Percentiles rank a stretch among this genome's conserved stretches.
phyloP scores from a whole-genome alignment of 2,888 invertebrate species.

The Philaethria dido region DNA sequence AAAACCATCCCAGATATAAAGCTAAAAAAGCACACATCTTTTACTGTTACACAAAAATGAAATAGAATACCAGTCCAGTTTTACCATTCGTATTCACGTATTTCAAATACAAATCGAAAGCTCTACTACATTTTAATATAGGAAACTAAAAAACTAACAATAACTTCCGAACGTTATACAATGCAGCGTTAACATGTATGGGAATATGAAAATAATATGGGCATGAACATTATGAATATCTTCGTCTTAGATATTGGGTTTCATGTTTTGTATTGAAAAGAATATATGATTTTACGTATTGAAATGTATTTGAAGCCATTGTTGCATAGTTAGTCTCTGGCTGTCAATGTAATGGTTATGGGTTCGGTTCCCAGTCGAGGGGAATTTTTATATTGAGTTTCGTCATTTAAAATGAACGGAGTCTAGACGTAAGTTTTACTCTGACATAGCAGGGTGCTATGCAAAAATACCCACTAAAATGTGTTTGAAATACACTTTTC shows the following conservation, averaged over 20 bases:
- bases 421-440: too few species aligned
- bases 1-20: too few species aligned
- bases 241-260: conserved; percentile 4
- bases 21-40: too few species aligned
- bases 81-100: background rate
- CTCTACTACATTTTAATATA: conserved; percentile 5
- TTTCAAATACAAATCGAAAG: conserved; percentile 1
- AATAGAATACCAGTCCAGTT: background rate
- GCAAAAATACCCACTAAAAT: too few species aligned
- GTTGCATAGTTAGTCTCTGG: too few species aligned
- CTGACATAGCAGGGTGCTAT: too few species aligned
- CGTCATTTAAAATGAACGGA: too few species aligned
- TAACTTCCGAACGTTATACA: background rate
- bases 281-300: background rate
- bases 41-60: background rate
- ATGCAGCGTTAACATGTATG: conserved; percentile 9
- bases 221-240: conserved; percentile 5
- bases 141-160: conserved; percentile 6
- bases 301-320: too few species aligned
- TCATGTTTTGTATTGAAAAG: conserved; percentile 2
- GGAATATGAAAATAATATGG: conserved; percentile 2
- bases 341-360: too few species aligned
- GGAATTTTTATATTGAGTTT: too few species aligned
- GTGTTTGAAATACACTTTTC: too few species aligned
- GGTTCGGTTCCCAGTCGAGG: too few species aligned